These are phyloP conservation scores for Drosophila mercatorum DNA, from an alignment of 2,888 invertebrate species.

Conservation along the genomic window DNA sequence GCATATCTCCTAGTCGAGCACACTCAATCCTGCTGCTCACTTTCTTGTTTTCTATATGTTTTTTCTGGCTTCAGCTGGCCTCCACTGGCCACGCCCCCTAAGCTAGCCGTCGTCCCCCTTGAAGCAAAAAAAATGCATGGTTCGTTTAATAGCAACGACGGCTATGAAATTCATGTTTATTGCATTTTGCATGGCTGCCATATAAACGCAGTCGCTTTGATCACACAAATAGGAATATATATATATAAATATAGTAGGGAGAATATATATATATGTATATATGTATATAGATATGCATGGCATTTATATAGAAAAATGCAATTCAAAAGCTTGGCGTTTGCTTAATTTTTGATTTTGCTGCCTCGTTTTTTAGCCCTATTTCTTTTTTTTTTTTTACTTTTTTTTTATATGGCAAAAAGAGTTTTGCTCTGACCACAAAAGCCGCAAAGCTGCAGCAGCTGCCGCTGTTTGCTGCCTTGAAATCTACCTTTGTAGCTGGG, in stretches of 20 bases:
- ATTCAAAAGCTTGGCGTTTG: slow-evolving; percentile 45
- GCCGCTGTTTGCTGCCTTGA: slow-evolving; percentile 44
- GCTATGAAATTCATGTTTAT: slow-evolving; percentile 65
- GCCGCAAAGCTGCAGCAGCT: slow-evolving; percentile 41
- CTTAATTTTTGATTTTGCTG: slow-evolving; percentile 52
- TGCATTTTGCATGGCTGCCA: slow-evolving; percentile 61
- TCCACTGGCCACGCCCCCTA: neutral
- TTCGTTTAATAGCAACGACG: slow-evolving; percentile 69
- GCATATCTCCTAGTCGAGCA: neutral
- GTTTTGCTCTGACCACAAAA: slow-evolving; percentile 56
- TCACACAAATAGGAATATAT: slow-evolving; percentile 9
- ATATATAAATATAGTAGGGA: neutral
- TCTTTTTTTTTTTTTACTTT: too few species aligned
- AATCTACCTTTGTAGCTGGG: slow-evolving; percentile 56
- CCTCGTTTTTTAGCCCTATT: slow-evolving; percentile 9
- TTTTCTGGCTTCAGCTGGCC: slow-evolving; percentile 7
- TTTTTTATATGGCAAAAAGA: slow-evolving; percentile 29
- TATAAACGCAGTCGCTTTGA: slow-evolving; percentile 39
- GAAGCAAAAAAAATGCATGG: slow-evolving; percentile 50
- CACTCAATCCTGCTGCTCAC: neutral
- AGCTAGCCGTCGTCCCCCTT: slow-evolving; percentile 16
- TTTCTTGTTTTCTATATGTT: slow-evolving; percentile 2
- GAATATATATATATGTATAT: slow-evolving; percentile 4
- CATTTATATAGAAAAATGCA: slow-evolving; percentile 3
- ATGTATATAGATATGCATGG: neutral